These are phyloP conservation scores for Sylvilagus bachmani DNA, from an alignment of 2,113 vertebrate species.

Conservation along the genomic window DNA sequence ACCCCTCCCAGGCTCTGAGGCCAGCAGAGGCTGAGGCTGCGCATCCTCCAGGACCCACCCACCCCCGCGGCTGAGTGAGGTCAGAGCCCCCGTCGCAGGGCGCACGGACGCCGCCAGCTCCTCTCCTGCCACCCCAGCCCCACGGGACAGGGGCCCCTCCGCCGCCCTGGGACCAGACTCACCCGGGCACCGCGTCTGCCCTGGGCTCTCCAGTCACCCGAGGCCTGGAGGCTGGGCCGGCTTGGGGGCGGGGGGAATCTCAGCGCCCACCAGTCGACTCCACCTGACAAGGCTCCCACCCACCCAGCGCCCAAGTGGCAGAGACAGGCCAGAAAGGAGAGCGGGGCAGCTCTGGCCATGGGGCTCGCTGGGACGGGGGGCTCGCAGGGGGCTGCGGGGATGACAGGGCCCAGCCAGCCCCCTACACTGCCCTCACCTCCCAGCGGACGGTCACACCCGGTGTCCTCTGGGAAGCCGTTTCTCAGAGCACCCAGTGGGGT, in stretches of 20 bases:
- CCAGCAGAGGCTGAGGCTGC: too few species aligned
- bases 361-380: neutral
- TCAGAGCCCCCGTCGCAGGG: neutral
- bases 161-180: too few species aligned
- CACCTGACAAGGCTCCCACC: neutral
- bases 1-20: too few species aligned
- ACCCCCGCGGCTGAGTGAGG: neutral
- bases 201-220: too few species aligned
- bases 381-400: neutral
- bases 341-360: neutral
- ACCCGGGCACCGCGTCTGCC: too few species aligned
- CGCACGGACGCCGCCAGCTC: neutral
- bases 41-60: rapidly evolving
- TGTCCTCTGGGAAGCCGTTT: too few species aligned
- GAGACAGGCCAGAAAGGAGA: neutral
- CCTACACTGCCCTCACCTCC: neutral
- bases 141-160: too few species aligned
- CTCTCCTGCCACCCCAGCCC: neutral
- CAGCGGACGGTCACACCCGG: neutral
- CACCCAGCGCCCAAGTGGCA: neutral
- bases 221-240: neutral
- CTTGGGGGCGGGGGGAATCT: neutral
- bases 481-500: too few species aligned
- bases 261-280: neutral
- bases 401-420: neutral